Evolutionary conservation across 2,797 vertebrate genomes (phyloP), one percentile per base, ranked within the genome.

Genomic region (Scolopax rusticola): DNA sequence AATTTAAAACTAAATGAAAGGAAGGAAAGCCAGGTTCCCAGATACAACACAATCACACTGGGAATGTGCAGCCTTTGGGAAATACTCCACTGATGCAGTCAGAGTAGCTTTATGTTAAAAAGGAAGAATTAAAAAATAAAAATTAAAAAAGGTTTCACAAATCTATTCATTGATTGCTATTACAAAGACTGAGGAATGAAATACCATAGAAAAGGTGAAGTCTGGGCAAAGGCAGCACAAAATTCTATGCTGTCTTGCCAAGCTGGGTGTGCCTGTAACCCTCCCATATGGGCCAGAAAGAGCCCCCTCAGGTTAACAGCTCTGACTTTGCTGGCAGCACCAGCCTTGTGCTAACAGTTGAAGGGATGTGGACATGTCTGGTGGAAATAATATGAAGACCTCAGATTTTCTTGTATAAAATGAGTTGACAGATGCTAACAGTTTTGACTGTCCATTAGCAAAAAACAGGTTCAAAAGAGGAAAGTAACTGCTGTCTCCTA

Each of bases 1-100:
- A 90, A 94, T 97, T 96, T 93, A 96, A 86, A 87, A 69, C 51
- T 69, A 94, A 91, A 93, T 56, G 63, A 95, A 95, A 95, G 75
- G 74, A 92, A 77, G 67, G 59, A 95, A 90, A 0, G 21, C 91
- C 90, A 91, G 60, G 82, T 96, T 96, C 90, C 86, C 86, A 95
- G 84, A 51, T 71, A 84, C 87, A 92, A 63, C 32, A 77, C 77
- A 85, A 87, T 82, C 70, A 89, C 70, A 53, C 32, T 50, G 95
- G 93, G 95, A 96, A 89, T 13, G 59, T 40, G 47, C 61, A 84
- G 71, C 38, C 28, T 88, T 84, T 82, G 73, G 70, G 70, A 95
- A 81, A 90, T 56, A 36, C 7, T 81, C 77, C 38, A 83, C 51
- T 92, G 91, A 88, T 84, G 48, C 0, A 3, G 68, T 51, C 75